Evolutionary conservation across 2,888 invertebrate species (phyloP).

Genomic region (Agrilus cyanescens): DNA sequence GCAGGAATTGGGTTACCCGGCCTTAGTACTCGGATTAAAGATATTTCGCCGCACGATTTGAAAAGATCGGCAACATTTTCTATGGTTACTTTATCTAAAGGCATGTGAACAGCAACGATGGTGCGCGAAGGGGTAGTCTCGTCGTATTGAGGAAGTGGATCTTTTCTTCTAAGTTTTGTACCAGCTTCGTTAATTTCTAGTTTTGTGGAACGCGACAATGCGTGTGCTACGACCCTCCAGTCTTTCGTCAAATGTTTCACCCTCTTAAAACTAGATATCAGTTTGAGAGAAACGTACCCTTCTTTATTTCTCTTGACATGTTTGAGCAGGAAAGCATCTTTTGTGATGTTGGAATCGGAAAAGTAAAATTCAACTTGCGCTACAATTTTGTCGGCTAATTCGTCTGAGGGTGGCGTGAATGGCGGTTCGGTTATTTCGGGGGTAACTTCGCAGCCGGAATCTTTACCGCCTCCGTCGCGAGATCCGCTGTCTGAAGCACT

Average conservation of each 20-base stretch:
- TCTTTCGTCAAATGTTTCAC: constrained; percentile 90
- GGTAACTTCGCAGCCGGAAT: constrained; percentile 56
- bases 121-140: constrained; percentile 89
- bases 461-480: constrained; percentile 49
- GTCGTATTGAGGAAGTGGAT: constrained; percentile 78
- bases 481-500: constrained; percentile 52
- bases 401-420: constrained; percentile 60
- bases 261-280: constrained; percentile 89
- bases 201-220: constrained; percentile 63
- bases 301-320: constrained; percentile 92
- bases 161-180: constrained; percentile 76
- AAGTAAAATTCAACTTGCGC: constrained; percentile 92
- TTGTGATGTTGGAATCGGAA: constrained; percentile 87
- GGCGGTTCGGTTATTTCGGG: constrained; percentile 42
- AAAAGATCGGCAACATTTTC: constrained; percentile 89
- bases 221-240: constrained; percentile 85
- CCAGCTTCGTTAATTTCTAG: constrained; percentile 84
- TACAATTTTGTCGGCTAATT: constrained; percentile 65
- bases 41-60: constrained; percentile 79
- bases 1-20: constrained; percentile 86
- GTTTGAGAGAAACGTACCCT: constrained; percentile 87
- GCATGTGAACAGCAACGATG: constrained; percentile 76
- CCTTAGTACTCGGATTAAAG: constrained; percentile 72
- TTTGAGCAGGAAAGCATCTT: constrained; percentile 89
- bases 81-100: constrained; percentile 72